Percentiles rank a stretch among this genome's conserved stretches.
These are phyloP conservation scores for Pseudopodoces humilis DNA, from an alignment of 2,113 vertebrate species.

Conservation along the genomic window DNA sequence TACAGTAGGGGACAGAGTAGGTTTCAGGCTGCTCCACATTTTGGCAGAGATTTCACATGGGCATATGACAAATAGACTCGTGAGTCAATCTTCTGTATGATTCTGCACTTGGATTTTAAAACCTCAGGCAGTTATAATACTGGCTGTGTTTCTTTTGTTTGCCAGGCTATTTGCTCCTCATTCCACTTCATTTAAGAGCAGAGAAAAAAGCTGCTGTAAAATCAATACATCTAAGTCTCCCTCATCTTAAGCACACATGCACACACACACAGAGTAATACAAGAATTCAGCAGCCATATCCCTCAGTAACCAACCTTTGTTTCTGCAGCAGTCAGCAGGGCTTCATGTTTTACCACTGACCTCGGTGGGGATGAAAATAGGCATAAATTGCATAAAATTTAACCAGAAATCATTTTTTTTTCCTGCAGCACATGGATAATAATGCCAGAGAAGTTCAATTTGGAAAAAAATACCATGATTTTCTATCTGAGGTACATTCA, in stretches of 20 bases:
- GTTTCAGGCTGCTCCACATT: background rate
- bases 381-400: background rate
- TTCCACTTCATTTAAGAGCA: constrained; percentile 48
- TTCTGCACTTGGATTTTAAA: constrained; percentile 1
- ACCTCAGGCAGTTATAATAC: constrained; percentile 39
- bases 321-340: background rate
- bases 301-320: background rate
- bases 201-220: constrained; percentile 44
- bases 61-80: background rate
- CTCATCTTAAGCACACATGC: background rate
- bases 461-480: background rate
- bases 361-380: background rate
- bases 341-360: background rate
- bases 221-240: constrained; percentile 34
- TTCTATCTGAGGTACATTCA: background rate
- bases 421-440: background rate
- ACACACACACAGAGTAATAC: background rate
- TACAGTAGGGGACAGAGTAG: background rate
- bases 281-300: background rate
- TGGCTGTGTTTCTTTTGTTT: constrained; percentile 51
- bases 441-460: background rate
- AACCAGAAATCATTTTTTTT: background rate
- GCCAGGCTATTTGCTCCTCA: constrained; percentile 38
- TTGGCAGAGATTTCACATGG: background rate
- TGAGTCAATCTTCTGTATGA: background rate